Conservation (phyloP, 2,888 invertebrate genomes). For the Parapristionchus giblindavisi region DNA sequence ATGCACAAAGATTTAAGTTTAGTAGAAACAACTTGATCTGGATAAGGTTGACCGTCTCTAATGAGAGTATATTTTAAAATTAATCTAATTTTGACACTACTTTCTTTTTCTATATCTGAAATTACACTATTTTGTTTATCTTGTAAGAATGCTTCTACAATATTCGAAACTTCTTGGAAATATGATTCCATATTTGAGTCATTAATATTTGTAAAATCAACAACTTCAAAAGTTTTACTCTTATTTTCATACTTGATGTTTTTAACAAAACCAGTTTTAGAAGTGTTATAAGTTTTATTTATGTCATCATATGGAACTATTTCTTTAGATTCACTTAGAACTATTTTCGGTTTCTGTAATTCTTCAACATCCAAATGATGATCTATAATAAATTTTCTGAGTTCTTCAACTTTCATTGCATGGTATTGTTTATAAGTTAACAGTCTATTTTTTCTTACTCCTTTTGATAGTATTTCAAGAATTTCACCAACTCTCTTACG, state of each 20-base stretch:
- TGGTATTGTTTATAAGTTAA: neutral
- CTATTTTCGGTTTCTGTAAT: conserved; percentile 11
- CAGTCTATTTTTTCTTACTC: conserved; percentile 24
- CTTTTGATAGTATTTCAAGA: conserved; percentile 33
- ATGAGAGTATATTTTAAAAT: conserved; percentile 36
- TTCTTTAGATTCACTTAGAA: conserved; percentile 25
- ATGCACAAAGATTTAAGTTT: conserved; percentile 37
- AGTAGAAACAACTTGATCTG: conserved; percentile 32
- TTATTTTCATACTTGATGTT: conserved; percentile 41
- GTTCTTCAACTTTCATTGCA: conserved; percentile 10
- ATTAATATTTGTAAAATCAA: neutral
- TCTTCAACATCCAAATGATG: too few relatives aligned
- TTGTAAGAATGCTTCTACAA: conserved; percentile 40
- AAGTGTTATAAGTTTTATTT: conserved; percentile 44
- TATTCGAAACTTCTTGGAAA: neutral
- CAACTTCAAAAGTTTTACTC: conserved; percentile 14
- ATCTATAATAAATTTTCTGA: conserved; percentile 32
- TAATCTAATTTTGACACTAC: conserved; percentile 42
- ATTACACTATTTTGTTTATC: conserved; percentile 42
- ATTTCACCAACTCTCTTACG: conserved; percentile 42
- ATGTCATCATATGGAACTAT: conserved; percentile 43
- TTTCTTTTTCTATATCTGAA: conserved; percentile 41
- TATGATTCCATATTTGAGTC: neutral
- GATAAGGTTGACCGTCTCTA: conserved; percentile 38
- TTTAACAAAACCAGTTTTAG: conserved; percentile 37